phyloP scores from a whole-genome alignment of 37 sponge, comb jelly and placozoan species.

The Dysidea cf. avara region DNA sequence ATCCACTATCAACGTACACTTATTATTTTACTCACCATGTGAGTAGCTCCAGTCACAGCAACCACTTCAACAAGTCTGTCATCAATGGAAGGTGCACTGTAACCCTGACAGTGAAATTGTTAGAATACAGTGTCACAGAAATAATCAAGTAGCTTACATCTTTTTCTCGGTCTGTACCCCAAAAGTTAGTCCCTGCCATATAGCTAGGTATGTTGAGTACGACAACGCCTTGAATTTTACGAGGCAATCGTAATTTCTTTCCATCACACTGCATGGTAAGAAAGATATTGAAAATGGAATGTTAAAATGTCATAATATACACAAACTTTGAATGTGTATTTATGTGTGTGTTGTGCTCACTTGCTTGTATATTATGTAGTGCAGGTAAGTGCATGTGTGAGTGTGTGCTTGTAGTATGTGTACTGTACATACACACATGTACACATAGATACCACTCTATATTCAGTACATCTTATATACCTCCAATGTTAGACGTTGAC shows the following conservation, averaged over 20 bases:
- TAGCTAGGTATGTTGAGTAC: slow-evolving; percentile 93
- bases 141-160: slow-evolving; percentile 65
- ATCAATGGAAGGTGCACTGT: slow-evolving; percentile 85
- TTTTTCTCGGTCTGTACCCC: slow-evolving; percentile 89
- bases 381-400: too few relatives aligned
- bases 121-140: too few relatives aligned
- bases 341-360: too few relatives aligned
- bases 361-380: too few relatives aligned
- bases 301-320: too few relatives aligned
- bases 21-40: slow-evolving; percentile 36
- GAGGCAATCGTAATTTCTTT: slow-evolving; percentile 60
- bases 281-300: too few relatives aligned
- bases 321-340: too few relatives aligned
- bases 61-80: slow-evolving; percentile 93
- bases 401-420: too few relatives aligned
- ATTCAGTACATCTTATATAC: slow-evolving; percentile 9
- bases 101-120: slow-evolving; percentile 38
- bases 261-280: slow-evolving; percentile 93
- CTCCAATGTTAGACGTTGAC: slow-evolving; percentile 61
- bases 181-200: slow-evolving; percentile 98
- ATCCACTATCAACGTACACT: not conserved
- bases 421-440: too few relatives aligned
- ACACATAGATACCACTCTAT: not conserved
- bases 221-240: slow-evolving; percentile 82
- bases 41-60: slow-evolving; percentile 78